Evolutionary conservation across 2,113 vertebrate genomes (phyloP), one percentile per base, ranked within the genome.

Genomic region (Chaetodon trifascialis): DNA sequence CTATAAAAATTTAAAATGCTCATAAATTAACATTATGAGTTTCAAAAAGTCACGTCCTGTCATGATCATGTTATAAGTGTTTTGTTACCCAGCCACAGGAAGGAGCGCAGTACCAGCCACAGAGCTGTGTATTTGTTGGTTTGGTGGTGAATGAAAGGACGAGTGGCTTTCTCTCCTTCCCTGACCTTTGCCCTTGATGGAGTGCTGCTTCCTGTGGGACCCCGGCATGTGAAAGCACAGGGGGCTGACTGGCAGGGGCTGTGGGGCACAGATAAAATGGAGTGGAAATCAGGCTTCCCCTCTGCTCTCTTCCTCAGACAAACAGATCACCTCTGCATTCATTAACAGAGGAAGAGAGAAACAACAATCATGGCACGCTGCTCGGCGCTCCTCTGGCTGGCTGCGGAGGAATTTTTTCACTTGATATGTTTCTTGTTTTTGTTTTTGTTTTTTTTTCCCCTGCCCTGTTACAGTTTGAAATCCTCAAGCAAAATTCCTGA

Each of bases 281-380:
- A 90, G 90, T 95, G 94, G 94, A 95, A 95, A 94, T 92, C 91
- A 90, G 84, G 86, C 92, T 94, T 94, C 90, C 93, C 91, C 82
- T 93, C 88, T 80, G 81, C 86, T 92, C 90, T 90, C 90, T 93
- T 92, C 93, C 94, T 94, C 89, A 73, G 86, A 92, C 89, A 93
- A 91, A 94, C 89, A 89, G 74, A 90, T 91, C 91, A 91, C 83
- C 86, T 91, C 90, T 89, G 92, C 85, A 66, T 92, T 89, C 84
- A 88, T 91, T 85, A 82, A 89, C 86, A 89, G 88, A 91, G 89
- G 92, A 94, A 93, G 86, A 90, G 89, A 84, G 82, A 82, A 91
- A 89, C 82, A 88, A 82, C 88, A 79, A 87, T 55, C 70, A 2
- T 69, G 38, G 66, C 88, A 44, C 70, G 42, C 88, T 42, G 68